Base-by-base conservation (phyloP, 1,140 invertebrate genomes). In the Polypedilum pembai region DNA sequence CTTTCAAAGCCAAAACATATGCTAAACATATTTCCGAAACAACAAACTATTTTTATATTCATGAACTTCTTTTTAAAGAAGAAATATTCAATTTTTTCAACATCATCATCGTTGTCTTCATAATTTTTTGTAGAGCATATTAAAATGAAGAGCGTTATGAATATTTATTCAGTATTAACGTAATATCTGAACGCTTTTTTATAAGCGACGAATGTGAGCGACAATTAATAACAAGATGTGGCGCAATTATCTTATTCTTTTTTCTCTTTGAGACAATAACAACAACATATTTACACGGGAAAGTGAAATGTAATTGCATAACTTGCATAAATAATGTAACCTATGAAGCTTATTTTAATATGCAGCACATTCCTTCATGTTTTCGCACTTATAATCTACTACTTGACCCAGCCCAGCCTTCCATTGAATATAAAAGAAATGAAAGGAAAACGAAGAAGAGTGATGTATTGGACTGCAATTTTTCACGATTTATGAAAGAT, bases 11-110 rank as follows among this genome's bases (percentile, higher is more conserved):
- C 45, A 56, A 56, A 56, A 56, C 45, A 56, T 56, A 56, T 56
- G 45, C 45, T 56, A n/a, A 56, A 56, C 45, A 56, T 56, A 56
- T 56, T 56, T 56, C 45, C 45, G 45, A 56, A n/a, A 56, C n/a
- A 12, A 4, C n/a, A n/a, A 1, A n/a, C n/a, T n/a, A 56, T 56
- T 56, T 56, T 56, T 56, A 12, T 56, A 15, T 56, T 56, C 45
- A 4, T 56, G 41, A 45, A 45, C n/a, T 56, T 56, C 4, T 56
- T 56, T 56, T 56, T 56, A n/a, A 12, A n/a, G 15, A 56, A 4
- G 12, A 56, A 12, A 56, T 56, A n/a, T 56, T 56, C n/a, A 56
- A 56, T 33, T 33, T 33, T n/a, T 3, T 33, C 24, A 33, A 33
- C 24, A 33, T 33, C 24, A 3, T 33, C 24, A 3, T 33, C 24